Percentiles rank a stretch among this genome's conserved stretches.
These are phyloP conservation scores for Brachionus calyciflorus DNA, from an alignment of 1,140 invertebrate species.

Conservation along the genomic window DNA sequence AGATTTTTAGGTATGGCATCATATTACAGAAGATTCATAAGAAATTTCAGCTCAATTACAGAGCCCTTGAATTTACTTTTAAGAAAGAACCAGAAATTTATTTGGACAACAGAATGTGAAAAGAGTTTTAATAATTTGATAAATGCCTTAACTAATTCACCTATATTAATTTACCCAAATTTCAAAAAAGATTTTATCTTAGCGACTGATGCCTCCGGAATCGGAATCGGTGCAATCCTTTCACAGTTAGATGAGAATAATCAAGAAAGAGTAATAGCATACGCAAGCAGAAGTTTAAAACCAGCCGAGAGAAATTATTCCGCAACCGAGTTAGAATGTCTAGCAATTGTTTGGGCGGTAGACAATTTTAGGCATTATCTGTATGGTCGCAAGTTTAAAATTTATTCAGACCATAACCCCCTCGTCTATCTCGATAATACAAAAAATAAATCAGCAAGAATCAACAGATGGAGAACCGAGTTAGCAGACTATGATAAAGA, in stretches of 20 bases:
- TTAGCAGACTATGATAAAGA: too few relatives aligned
- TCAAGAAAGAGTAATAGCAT: slow-evolving; percentile 43
- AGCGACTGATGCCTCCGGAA: slow-evolving; percentile 49
- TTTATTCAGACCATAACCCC: background rate
- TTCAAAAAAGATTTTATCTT: slow-evolving; percentile 52
- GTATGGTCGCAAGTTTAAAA: too few relatives aligned
- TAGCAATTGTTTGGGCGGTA: slow-evolving; percentile 55
- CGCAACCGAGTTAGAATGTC: slow-evolving; percentile 55
- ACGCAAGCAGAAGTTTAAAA: too few relatives aligned
- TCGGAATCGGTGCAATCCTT: slow-evolving; percentile 48
- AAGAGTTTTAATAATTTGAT: background rate
- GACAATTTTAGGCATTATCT: slow-evolving; percentile 57
- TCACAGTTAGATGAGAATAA: slow-evolving; percentile 48
- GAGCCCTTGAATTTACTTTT: background rate
- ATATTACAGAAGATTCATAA: too few relatives aligned
- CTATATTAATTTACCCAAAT: too few relatives aligned
- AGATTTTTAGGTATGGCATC: too few relatives aligned
- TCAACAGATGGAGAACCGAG: too few relatives aligned
- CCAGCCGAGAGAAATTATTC: too few relatives aligned
- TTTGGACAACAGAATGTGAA: background rate
- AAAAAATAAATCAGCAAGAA: background rate
- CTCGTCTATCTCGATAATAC: background rate
- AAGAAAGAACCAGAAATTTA: background rate
- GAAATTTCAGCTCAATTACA: background rate
- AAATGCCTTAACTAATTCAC: too few relatives aligned